Percentiles rank a stretch among this genome's conserved stretches.
Evolutionary conservation across 92 coral and sea anemone genomes (phyloP).

Genomic region (Epizoanthus stellaris): DNA sequence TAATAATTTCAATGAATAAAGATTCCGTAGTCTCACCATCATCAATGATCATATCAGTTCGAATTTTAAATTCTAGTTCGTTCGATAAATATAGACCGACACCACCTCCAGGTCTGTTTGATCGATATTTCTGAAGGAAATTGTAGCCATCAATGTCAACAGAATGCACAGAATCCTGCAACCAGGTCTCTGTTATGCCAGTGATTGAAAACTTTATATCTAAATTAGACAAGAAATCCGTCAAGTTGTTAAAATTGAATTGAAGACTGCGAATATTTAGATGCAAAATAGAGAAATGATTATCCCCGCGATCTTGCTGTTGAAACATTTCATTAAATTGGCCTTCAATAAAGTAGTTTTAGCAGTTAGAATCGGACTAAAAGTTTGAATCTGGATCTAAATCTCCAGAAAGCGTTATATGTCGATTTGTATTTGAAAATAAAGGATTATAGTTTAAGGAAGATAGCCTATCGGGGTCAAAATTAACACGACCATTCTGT

Average conservation of each 20-base stretch:
- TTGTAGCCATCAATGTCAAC: not conserved
- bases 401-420: conserved; percentile 1
- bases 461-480: not conserved
- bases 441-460: not conserved
- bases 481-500: not conserved
- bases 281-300: not conserved
- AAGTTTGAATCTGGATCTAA: not conserved
- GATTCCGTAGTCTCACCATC: not conserved
- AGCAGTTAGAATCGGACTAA: not conserved
- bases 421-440: not conserved
- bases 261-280: not conserved
- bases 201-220: not conserved
- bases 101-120: not conserved
- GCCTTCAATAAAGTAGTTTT: not conserved
- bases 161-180: not conserved
- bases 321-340: not conserved
- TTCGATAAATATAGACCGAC: not conserved
- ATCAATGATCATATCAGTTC: not conserved
- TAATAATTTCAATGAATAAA: not conserved
- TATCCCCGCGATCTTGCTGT: not conserved
- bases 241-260: not conserved
- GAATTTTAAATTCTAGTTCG: not conserved
- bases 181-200: not conserved
- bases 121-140: not conserved
- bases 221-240: no score